Conservation (phyloP, 2,797 vertebrate genomes). For the Tamandua tetradactyla region DNA sequence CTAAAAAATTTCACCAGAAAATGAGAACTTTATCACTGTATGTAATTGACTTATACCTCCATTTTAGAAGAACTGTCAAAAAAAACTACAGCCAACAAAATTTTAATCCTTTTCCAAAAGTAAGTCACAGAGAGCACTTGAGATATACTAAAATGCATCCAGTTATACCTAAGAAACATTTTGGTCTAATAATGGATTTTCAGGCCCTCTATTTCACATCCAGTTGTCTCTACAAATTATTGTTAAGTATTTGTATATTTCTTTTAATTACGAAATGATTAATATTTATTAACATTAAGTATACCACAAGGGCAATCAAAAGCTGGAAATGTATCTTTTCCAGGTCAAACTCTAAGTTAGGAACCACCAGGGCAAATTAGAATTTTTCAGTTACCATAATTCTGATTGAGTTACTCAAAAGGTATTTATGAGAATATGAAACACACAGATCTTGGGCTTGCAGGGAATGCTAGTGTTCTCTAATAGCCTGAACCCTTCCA, state of each 20-base stretch:
- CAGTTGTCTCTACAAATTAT: background rate
- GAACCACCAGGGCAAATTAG: background rate
- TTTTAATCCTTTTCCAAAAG: slow-evolving; percentile 31
- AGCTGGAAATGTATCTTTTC: background rate
- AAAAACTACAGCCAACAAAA: background rate
- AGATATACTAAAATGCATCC: background rate
- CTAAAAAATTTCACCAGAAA: slow-evolving; percentile 12
- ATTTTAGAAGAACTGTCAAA: background rate
- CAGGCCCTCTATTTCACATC: background rate
- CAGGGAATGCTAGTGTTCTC: background rate
- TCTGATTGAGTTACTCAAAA: background rate
- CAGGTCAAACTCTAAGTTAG: background rate
- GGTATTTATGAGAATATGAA: background rate
- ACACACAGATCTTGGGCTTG: background rate
- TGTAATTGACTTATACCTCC: background rate
- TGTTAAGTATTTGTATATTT: background rate
- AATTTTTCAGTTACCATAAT: background rate
- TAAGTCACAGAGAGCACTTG: background rate
- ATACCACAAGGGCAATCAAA: background rate
- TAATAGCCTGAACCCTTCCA: background rate
- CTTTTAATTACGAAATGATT: slow-evolving; percentile 4
- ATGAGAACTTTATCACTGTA: background rate
- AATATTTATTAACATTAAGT: background rate
- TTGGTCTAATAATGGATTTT: background rate
- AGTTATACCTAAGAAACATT: background rate